These are phyloP conservation scores for Artemia sp. DNA, from an alignment of 2,888 invertebrate genomes.

Conservation along the genomic window DNA sequence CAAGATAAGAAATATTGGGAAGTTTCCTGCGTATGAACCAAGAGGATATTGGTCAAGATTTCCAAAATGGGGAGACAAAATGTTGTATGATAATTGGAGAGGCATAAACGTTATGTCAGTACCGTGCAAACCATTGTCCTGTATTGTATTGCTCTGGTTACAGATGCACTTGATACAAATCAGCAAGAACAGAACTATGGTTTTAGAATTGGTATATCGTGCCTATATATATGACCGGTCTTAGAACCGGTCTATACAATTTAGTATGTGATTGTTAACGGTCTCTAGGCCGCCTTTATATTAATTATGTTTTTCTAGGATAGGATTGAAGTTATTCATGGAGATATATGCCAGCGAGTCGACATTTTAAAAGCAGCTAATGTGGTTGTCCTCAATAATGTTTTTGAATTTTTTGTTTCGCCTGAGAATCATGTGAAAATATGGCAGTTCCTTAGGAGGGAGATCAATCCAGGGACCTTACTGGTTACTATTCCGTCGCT, in stretches of 20 bases:
- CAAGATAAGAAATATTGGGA: too few relatives aligned
- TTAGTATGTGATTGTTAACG: neutral
- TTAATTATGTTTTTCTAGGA: conserved; percentile 27
- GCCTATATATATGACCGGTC: too few relatives aligned
- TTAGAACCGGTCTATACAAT: conserved; percentile 2
- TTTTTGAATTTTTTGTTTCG: conserved; percentile 49
- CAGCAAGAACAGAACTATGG: too few relatives aligned
- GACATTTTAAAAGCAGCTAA: conserved; percentile 41
- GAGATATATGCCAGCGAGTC: conserved; percentile 40
- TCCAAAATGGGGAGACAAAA: too few relatives aligned
- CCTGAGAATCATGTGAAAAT: conserved; percentile 41
- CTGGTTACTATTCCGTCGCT: conserved; percentile 44
- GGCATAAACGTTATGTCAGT: too few relatives aligned
- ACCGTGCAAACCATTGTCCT: too few relatives aligned
- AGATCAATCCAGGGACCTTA: conserved; percentile 40
- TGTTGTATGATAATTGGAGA: too few relatives aligned
- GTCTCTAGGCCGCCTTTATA: neutral
- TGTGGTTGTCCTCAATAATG: conserved; percentile 47
- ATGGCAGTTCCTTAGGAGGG: conserved; percentile 43
- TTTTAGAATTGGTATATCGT: too few relatives aligned
- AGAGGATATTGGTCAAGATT: too few relatives aligned
- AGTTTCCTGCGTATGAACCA: too few relatives aligned
- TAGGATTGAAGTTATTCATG: conserved; percentile 40
- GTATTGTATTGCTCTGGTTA: too few relatives aligned
- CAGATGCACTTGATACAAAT: too few relatives aligned